These are phyloP conservation scores for Caenorhabditis sulstoni DNA, from an alignment of 2,888 invertebrate genomes.

Conservation along the genomic window DNA sequence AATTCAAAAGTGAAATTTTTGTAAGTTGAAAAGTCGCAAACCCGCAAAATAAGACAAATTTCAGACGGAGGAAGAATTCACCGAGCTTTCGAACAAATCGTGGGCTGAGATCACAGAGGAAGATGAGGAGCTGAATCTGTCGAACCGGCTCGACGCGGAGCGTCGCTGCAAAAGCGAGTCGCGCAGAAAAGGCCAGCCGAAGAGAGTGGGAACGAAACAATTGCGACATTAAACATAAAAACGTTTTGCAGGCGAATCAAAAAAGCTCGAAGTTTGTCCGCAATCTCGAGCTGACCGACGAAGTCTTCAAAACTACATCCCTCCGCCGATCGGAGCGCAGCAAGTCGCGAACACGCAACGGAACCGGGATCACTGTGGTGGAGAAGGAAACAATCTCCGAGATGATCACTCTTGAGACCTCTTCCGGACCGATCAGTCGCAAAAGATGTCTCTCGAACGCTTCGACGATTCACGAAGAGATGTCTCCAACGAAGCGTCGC, in stretches of 20 bases:
- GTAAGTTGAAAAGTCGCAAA: conserved; percentile 39
- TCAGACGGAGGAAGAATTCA: conserved; percentile 63
- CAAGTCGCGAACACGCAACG: conserved; percentile 39
- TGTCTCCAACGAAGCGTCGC: conserved; percentile 65
- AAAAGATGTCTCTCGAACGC: conserved; percentile 72
- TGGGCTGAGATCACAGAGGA: conserved; percentile 71
- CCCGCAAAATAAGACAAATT: conserved; percentile 1
- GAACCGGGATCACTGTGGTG: neutral
- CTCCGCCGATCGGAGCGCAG: conserved; percentile 36
- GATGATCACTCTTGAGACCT: conserved; percentile 20
- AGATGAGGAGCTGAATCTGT: conserved; percentile 45
- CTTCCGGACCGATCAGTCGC: conserved; percentile 47
- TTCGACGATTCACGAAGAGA: conserved; percentile 64
- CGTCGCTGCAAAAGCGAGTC: conserved; percentile 53
- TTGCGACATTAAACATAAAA: neutral
- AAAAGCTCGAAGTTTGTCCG: conserved; percentile 63
- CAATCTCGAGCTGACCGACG: conserved; percentile 54
- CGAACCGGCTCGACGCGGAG: conserved; percentile 28
- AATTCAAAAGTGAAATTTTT: conserved; percentile 50
- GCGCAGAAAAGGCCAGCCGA: conserved; percentile 59
- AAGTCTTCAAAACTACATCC: conserved; percentile 46
- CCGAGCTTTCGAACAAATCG: conserved; percentile 67
- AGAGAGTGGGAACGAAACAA: conserved; percentile 22
- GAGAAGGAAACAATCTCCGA: conserved; percentile 21
- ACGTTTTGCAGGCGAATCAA: conserved; percentile 37